These are phyloP conservation scores for Sciurus carolinensis DNA, from an alignment of 2,797 vertebrate genomes.

Conservation along the genomic window DNA sequence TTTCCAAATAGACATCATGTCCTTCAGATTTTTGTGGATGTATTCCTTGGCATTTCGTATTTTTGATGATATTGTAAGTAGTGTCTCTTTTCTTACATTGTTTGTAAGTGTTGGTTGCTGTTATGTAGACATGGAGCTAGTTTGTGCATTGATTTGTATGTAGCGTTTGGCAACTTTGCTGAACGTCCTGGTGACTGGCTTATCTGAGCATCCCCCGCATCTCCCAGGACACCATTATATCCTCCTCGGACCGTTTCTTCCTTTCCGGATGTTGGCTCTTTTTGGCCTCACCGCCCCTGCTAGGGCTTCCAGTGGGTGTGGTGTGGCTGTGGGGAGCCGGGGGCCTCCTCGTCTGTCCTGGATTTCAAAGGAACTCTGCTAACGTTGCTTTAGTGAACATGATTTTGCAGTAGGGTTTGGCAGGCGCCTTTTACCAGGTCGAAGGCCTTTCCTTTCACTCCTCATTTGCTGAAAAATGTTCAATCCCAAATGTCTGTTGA, in stretches of 20 bases:
- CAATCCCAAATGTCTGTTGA: background rate
- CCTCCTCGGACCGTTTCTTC: background rate
- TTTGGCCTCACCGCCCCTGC: background rate
- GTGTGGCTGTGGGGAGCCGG: rapidly evolving
- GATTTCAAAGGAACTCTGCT: background rate
- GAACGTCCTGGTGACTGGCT: background rate
- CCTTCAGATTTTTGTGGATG: background rate
- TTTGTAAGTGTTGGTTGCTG: background rate
- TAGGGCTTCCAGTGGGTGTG: too few relatives aligned
- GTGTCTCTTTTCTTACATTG: background rate
- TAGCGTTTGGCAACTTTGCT: background rate
- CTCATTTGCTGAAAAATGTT: background rate
- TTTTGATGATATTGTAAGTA: background rate
- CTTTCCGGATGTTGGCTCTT: background rate
- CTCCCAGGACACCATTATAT: too few relatives aligned
- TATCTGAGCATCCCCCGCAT: background rate
- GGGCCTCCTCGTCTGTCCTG: background rate
- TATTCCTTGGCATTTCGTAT: background rate
- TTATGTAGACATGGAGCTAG: background rate
- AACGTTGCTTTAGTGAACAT: background rate
- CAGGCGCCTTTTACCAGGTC: background rate
- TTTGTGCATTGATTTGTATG: background rate
- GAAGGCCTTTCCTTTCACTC: background rate
- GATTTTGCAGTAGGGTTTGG: background rate
- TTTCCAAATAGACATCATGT: background rate